These are phyloP conservation scores for Natator depressus DNA, from an alignment of 2,113 vertebrate genomes.

Conservation along the genomic window DNA sequence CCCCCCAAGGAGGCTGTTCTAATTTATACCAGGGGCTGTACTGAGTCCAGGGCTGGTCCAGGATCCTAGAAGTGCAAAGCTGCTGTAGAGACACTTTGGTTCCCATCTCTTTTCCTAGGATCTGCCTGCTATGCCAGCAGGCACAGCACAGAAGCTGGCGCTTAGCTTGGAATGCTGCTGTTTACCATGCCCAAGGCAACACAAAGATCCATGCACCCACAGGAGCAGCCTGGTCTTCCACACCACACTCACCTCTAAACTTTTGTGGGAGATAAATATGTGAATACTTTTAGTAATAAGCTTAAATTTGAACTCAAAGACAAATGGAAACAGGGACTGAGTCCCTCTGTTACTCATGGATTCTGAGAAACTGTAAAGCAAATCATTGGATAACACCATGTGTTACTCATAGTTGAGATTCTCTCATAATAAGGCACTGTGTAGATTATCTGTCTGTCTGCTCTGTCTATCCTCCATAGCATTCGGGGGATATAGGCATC, in stretches of 20 bases:
- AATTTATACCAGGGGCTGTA: background rate
- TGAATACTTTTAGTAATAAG: background rate
- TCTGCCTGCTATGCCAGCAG: rapidly evolving
- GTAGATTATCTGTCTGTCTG: background rate
- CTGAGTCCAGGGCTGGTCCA: background rate
- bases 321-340: background rate
- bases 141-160: rapidly evolving
- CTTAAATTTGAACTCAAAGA: background rate
- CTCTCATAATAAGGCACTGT: background rate
- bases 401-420: conserved; percentile 3
- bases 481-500: background rate
- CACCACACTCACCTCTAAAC: rapidly evolving
- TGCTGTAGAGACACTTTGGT: background rate
- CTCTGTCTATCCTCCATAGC: background rate
- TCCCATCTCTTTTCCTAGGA: background rate
- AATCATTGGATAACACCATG: background rate
- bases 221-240: rapidly evolving
- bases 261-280: background rate
- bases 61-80: background rate
- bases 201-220: rapidly evolving
- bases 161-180: background rate
- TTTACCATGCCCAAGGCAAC: background rate
- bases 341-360: background rate
- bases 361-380: background rate
- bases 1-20: background rate